Evolutionary conservation across 2,797 vertebrate species (phyloP).

Genomic region (Oreortyx pictus): DNA sequence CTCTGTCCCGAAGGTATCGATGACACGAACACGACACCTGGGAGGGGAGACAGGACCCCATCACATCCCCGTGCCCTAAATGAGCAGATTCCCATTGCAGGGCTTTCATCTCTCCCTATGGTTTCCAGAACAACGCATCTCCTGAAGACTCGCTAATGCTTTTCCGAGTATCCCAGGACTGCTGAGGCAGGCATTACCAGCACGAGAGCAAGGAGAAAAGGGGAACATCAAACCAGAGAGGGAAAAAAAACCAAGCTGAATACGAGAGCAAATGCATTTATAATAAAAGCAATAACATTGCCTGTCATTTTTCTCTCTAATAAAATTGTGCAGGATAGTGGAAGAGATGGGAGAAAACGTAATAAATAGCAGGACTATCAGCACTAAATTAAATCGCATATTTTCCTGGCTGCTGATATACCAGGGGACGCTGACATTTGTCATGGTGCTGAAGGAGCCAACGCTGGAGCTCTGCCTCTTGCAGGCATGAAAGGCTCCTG

Average conservation of each 20-base stretch:
- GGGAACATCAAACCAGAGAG: not conserved
- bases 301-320: slow-evolving; percentile 75
- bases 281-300: slow-evolving; percentile 77
- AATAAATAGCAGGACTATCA: slow-evolving; percentile 70
- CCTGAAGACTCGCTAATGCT: not conserved
- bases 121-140: not conserved
- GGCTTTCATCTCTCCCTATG: not conserved
- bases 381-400: slow-evolving; percentile 61
- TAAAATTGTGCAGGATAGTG: slow-evolving; percentile 67
- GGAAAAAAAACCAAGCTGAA: slow-evolving; percentile 15
- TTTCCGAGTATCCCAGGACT: slow-evolving; percentile 13
- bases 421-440: not conserved
- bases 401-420: slow-evolving; percentile 53
- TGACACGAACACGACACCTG: slow-evolving; percentile 95
- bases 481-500: not conserved
- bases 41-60: not conserved
- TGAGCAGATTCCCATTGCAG: not conserved
- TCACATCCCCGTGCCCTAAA: not conserved
- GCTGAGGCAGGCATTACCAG: slow-evolving; percentile 57
- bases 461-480: not conserved
- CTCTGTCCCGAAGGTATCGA: slow-evolving; percentile 96
- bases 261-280: slow-evolving; percentile 64
- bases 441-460: not conserved
- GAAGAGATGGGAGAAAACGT: slow-evolving; percentile 41
- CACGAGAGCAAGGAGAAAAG: not conserved